A percentile compares a stretch with the other conserved stretches of the same genome.
Conservation (phyloP, 1,140 invertebrate species). For the Aphaenogaster rudis region DNA sequence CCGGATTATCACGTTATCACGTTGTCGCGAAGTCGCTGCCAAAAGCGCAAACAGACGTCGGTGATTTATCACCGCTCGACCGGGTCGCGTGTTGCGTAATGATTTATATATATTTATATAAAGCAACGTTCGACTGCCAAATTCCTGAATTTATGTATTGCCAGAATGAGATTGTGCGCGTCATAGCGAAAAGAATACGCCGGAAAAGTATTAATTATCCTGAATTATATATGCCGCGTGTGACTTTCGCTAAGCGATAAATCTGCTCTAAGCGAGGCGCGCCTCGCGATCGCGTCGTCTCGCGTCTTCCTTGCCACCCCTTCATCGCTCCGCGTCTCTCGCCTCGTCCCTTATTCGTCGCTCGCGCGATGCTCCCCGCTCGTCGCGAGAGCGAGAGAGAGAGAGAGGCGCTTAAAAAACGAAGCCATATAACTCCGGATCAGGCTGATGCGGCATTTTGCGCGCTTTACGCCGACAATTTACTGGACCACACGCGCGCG, state of each 20-base stretch:
- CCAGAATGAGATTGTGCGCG: neutral
- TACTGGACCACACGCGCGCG: conserved; percentile 75
- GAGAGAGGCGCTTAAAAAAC: conserved; percentile 41
- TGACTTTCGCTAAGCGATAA: conserved; percentile 19
- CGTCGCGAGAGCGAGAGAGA: neutral
- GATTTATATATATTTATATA: conserved; percentile 22
- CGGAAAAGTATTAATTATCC: conserved; percentile 7
- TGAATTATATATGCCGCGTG: neutral
- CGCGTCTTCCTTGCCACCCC: neutral
- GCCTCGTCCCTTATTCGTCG: conserved; percentile 4
- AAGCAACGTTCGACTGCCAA: neutral
- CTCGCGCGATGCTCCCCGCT: neutral
- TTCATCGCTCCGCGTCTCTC: neutral
- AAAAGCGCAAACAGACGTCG: conserved; percentile 10
- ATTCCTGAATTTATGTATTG: neutral
- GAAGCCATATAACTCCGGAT: conserved; percentile 73
- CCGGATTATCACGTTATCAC: conserved; percentile 31
- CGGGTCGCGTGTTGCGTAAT: neutral
- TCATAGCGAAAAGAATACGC: neutral
- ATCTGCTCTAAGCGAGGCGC: conserved; percentile 25
- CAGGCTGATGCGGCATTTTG: conserved; percentile 77
- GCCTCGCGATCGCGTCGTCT: conserved; percentile 32
- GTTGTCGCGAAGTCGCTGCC: conserved; percentile 4
- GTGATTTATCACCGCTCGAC: conserved; percentile 16
- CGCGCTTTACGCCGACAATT: conserved; percentile 75